Conservation (phyloP, 1,140 invertebrate species). For the Listronotus bonariensis region DNA sequence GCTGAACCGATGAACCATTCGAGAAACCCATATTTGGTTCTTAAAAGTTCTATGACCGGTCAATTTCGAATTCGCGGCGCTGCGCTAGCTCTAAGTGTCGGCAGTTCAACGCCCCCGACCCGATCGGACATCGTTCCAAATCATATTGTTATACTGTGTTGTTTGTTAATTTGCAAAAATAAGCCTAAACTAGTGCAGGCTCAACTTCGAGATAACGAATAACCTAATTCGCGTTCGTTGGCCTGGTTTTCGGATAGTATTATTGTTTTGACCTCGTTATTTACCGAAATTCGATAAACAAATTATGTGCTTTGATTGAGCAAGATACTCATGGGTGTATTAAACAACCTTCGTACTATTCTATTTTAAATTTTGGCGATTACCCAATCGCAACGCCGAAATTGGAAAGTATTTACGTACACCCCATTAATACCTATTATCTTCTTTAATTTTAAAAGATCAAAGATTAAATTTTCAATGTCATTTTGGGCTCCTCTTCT, state of each 20-base stretch:
- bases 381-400: slow-evolving; percentile 5
- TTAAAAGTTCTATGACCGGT: slow-evolving; percentile 50
- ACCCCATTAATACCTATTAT: too few species aligned
- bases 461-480: too few species aligned
- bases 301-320: slow-evolving; percentile 34
- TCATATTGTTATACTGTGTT: slow-evolving; percentile 26
- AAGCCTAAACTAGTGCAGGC: slow-evolving; percentile 20
- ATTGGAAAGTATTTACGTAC: slow-evolving; percentile 5
- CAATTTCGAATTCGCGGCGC: slow-evolving; percentile 31
- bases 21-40: slow-evolving; percentile 48
- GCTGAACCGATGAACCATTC: slow-evolving; percentile 40
- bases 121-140: slow-evolving; percentile 16
- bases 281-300: slow-evolving; percentile 40
- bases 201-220: slow-evolving; percentile 29
- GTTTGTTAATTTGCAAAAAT: slow-evolving; percentile 40
- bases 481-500: too few species aligned
- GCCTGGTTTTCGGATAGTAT: slow-evolving; percentile 32
- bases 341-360: slow-evolving; percentile 26
- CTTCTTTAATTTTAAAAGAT: too few species aligned
- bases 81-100: slow-evolving; percentile 2
- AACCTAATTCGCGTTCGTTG: slow-evolving; percentile 28
- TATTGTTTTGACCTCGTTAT: slow-evolving; percentile 40
- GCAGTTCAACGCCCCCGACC: slow-evolving; percentile 35
- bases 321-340: slow-evolving; percentile 21
- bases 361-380: slow-evolving; percentile 18